Evolutionary conservation across 2,797 vertebrate genomes (phyloP).

Genomic region (Sternarchorhynchus goeldii): DNA sequence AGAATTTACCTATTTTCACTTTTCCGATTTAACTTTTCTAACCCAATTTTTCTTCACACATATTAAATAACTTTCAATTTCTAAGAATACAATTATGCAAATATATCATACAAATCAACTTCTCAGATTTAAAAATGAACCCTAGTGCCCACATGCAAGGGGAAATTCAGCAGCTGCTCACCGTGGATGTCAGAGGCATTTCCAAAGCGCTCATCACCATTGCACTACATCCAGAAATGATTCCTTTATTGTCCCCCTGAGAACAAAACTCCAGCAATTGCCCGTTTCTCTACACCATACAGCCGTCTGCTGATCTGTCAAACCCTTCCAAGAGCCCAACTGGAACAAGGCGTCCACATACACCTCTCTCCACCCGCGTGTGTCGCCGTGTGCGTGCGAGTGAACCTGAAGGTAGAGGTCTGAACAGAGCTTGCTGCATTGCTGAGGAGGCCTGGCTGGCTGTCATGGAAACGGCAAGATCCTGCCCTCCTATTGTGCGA

Average conservation of each 20-base stretch:
- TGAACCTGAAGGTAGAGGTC: constrained; percentile 50
- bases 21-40: too few relatives aligned
- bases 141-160: constrained; percentile 10
- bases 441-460: constrained; percentile 49
- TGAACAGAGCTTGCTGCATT: constrained; percentile 52
- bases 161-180: constrained; percentile 40
- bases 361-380: constrained; percentile 21
- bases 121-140: neutral
- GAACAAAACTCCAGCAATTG: constrained; percentile 26
- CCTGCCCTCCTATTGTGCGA: constrained; percentile 56
- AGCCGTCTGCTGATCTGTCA: constrained; percentile 33
- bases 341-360: constrained; percentile 21
- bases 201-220: constrained; percentile 50
- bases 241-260: constrained; percentile 26
- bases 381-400: constrained; percentile 14
- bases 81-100: neutral
- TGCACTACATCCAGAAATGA: constrained; percentile 44
- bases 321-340: constrained; percentile 13
- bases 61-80: neutral
- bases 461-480: constrained; percentile 52
- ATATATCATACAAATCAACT: too few relatives aligned
- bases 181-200: constrained; percentile 55
- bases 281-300: constrained; percentile 22
- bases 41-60: neutral
- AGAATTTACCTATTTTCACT: too few relatives aligned